phyloP scores from a whole-genome alignment of 2,113 vertebrate genomes.

The Gnathonemus longibarbis region DNA sequence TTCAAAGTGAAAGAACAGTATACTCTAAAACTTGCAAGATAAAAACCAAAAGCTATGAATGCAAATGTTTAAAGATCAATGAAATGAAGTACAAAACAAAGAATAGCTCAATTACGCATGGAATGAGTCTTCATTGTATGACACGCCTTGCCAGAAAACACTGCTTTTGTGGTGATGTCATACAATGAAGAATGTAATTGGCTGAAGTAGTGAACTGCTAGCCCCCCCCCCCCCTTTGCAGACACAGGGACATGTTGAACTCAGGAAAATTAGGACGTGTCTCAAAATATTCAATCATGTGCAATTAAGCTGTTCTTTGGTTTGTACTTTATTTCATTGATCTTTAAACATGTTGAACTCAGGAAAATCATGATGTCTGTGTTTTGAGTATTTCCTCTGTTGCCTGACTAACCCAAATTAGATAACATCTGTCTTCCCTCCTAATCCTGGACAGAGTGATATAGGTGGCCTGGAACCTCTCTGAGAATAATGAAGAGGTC shows the following conservation, averaged over 20 bases:
- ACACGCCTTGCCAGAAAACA: too few species aligned
- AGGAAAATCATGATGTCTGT: not conserved
- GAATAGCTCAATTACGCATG: not conserved
- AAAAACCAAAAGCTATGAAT: not conserved
- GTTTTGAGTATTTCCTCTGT: not conserved
- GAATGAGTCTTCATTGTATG: not conserved
- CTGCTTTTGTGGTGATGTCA: too few species aligned
- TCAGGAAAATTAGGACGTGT: too few species aligned
- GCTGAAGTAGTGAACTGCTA: too few species aligned
- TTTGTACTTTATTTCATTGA: not conserved
- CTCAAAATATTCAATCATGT: not conserved
- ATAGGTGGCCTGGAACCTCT: not conserved
- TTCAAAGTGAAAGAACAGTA: not conserved
- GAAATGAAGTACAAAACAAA: not conserved
- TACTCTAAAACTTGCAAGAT: not conserved
- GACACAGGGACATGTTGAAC: too few species aligned
- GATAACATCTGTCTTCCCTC: not conserved
- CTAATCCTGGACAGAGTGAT: not conserved
- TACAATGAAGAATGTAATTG: too few species aligned
- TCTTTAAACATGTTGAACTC: not conserved
- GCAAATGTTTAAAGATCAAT: not conserved
- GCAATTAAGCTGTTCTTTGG: not conserved
- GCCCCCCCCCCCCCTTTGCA: too few species aligned
- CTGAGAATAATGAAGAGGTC: not conserved
- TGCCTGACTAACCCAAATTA: not conserved